Evolutionary conservation across 2,797 vertebrate genomes (phyloP).

Genomic region (Avahi laniger): DNA sequence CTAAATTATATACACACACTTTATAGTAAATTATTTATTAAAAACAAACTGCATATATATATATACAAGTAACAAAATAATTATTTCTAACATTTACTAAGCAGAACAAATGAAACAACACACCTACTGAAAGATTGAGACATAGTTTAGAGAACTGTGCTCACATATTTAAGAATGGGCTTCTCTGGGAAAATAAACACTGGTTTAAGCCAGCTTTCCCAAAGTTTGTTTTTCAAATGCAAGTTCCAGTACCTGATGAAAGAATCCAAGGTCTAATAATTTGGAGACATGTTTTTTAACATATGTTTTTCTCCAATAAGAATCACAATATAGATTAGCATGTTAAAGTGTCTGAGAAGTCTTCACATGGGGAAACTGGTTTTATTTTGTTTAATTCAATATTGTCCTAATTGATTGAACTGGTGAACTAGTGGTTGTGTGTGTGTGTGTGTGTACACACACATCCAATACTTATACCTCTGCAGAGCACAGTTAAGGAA

Average conservation of each 20-base stretch:
- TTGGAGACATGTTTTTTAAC: background rate
- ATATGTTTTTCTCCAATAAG: background rate
- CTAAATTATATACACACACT: background rate
- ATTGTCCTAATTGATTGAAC: slow-evolving; percentile 15
- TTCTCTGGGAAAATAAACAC: background rate
- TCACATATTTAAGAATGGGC: background rate
- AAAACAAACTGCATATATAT: background rate
- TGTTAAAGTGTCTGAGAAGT: background rate
- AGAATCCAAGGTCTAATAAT: background rate
- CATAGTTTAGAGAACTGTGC: background rate
- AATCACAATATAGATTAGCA: background rate
- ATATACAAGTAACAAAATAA: background rate
- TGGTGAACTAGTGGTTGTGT: background rate
- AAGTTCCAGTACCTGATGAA: background rate
- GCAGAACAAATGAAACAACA: slow-evolving; percentile 16
- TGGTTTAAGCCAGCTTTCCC: background rate
- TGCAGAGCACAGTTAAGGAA: background rate
- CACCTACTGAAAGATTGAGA: background rate
- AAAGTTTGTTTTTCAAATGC: slow-evolving; percentile 15
- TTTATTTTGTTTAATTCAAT: slow-evolving; percentile 45
- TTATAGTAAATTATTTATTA: slow-evolving; percentile 34
- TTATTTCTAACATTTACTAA: slow-evolving; percentile 33
- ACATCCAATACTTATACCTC: background rate
- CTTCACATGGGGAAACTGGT: background rate
- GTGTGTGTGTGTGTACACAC: background rate